phyloP scores from a whole-genome alignment of 2,888 invertebrate species.

The Pherbina coryleti region DNA sequence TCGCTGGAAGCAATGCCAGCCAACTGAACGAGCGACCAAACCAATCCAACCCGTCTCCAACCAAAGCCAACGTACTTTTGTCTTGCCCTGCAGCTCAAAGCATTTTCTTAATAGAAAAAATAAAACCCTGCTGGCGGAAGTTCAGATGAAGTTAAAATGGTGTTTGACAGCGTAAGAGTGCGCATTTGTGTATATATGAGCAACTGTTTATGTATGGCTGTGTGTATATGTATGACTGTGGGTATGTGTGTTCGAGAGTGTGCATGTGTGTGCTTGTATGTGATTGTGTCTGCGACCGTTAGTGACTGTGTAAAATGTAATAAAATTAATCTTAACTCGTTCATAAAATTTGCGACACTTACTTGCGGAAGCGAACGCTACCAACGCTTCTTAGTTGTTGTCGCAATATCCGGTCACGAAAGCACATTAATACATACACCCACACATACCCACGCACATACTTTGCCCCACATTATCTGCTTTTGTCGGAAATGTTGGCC shows the following conservation, averaged over 20 bases:
- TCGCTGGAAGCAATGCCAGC: no score
- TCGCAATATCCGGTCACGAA: conserved; percentile 1
- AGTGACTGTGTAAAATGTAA: conserved; percentile 5
- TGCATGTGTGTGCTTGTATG: background rate
- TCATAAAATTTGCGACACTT: conserved; percentile 12
- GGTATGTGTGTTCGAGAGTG: background rate
- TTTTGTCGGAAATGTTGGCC: background rate
- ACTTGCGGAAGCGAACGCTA: background rate
- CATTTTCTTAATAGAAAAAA: background rate
- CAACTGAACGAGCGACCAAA: no score
- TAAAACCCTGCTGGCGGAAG: background rate
- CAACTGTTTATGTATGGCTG: background rate
- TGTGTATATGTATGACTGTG: no score
- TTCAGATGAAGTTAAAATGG: background rate
- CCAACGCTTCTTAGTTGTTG: background rate
- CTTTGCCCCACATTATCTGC: background rate
- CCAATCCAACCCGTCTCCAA: no score
- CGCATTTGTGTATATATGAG: background rate
- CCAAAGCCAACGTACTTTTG: no score
- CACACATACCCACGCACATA: background rate
- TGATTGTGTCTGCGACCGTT: background rate
- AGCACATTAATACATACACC: background rate
- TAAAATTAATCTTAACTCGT: conserved; percentile 34
- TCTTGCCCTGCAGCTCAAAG: no score
- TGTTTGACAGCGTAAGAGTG: background rate